Base-by-base conservation (phyloP, 2,797 vertebrate species). In the Mycteria americana region DNA sequence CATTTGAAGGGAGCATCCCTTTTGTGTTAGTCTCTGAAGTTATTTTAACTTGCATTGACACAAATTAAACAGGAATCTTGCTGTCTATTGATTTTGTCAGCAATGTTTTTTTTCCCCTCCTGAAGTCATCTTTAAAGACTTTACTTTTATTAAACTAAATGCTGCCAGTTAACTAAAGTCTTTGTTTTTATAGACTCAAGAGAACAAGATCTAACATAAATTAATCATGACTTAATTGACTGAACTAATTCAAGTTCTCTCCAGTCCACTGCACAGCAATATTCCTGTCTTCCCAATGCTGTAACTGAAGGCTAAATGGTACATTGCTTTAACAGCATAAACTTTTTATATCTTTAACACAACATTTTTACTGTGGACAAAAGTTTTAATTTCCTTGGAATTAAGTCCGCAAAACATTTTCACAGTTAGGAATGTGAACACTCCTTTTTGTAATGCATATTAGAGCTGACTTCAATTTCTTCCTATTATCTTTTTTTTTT, bases 221-320 rank as follows among this genome's bases (percentile, higher is more conserved):
- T 98, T 98, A 98, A 98, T 98, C 98, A 98, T 97, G 98, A 98
- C 97, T 98, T 98, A 98, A 98, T 98, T 98, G 98, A 98, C 97
- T 97, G 97, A 97, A 94, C 96, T 98, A 98, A 98, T 98, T 97
- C 96, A 90, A 87, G 77, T 94, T 97, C 97, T 97, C 95, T 98
- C 68, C 97, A 97, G 97, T 92, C 95, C 97, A 96, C 62, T 96
- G 97, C 97, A 94, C 98, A 92, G 80, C 92, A 97, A 97, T 97
- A 97, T 97, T 97, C 92, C 94, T 95, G 95, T 97, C 97, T 97
- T 94, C 81, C 94, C 93, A 73, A n/a, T 92, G 81, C 92, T 76
- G 75, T 53, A 76, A 82, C 39, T 95, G 96, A 97, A 97, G 96
- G 90, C 79, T 97, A 96, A 97, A 95, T 88, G 94, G 93, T 87